Conservation (phyloP, 2,113 vertebrate species). For the Crotalus horridus region DNA sequence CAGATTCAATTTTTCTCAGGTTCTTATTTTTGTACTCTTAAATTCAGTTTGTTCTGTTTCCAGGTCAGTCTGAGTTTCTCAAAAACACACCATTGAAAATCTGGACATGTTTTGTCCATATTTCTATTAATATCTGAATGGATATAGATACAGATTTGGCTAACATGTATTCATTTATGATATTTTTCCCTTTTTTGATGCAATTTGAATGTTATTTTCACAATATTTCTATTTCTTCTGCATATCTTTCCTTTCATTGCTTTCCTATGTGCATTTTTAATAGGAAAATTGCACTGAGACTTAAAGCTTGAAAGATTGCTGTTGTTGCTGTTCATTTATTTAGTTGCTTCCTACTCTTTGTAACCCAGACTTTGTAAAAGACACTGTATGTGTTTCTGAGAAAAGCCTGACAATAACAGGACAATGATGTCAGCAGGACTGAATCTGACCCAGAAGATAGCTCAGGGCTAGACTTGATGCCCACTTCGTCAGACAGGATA, state of each 20-base stretch:
- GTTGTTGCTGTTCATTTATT: background rate
- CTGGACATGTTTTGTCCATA: background rate
- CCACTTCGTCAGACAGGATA: background rate
- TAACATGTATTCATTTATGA: background rate
- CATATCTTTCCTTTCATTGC: background rate
- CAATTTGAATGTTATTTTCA: background rate
- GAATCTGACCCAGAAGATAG: background rate
- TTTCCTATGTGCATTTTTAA: background rate
- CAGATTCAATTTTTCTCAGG: background rate
- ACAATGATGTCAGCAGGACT: background rate
- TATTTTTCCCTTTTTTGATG: background rate
- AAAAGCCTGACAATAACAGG: background rate
- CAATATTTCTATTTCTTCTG: background rate
- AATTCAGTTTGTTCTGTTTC: background rate
- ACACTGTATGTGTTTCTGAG: background rate
- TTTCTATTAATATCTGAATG: background rate
- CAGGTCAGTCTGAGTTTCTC: background rate
- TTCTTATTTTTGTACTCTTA: background rate
- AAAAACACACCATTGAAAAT: background rate
- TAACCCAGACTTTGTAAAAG: background rate
- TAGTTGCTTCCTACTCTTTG: background rate
- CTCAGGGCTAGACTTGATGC: background rate
- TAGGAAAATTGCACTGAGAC: background rate
- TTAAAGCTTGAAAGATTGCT: background rate
- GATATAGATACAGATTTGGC: background rate